Evolutionary conservation across 2,888 invertebrate genomes (phyloP).

Genomic region (Glyphotaelius pellucidus): DNA sequence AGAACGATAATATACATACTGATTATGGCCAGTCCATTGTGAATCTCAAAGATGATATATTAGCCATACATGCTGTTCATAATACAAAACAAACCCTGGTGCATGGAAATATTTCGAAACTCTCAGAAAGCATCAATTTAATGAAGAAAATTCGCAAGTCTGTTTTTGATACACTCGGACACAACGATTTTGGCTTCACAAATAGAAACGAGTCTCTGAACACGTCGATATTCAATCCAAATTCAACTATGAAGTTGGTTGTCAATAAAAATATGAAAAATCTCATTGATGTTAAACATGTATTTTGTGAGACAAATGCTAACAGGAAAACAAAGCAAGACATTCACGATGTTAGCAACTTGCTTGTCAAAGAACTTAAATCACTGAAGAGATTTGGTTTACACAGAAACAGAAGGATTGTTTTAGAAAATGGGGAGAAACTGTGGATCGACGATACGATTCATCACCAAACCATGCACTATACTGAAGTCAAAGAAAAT

Average conservation of each 20-base stretch:
- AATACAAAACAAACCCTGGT: conserved; percentile 35
- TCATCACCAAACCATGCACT: not conserved
- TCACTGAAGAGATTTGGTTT: conserved; percentile 43
- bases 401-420: conserved; percentile 49
- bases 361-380: conserved; percentile 46
- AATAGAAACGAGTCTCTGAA: conserved; percentile 44
- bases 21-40: conserved; percentile 51
- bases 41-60: conserved; percentile 47
- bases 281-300: conserved; percentile 47
- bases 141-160: conserved; percentile 53
- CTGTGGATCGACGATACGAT: conserved; percentile 47
- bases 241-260: conserved; percentile 49
- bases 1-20: not conserved
- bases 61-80: conserved; percentile 40
- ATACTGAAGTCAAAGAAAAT: conserved; percentile 40
- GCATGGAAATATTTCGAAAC: conserved; percentile 43
- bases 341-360: conserved; percentile 41
- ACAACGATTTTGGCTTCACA: conserved; percentile 24
- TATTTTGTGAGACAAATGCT: conserved; percentile 49
- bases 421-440: conserved; percentile 54
- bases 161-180: conserved; percentile 49
- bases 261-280: conserved; percentile 36
- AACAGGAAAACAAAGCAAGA: conserved; percentile 48
- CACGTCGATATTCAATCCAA: conserved; percentile 39
- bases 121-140: conserved; percentile 46